A percentile compares a stretch with the other conserved stretches of the same genome.
Evolutionary conservation across 2,888 invertebrate species (phyloP).

Genomic region (Pandemis heparana): DNA sequence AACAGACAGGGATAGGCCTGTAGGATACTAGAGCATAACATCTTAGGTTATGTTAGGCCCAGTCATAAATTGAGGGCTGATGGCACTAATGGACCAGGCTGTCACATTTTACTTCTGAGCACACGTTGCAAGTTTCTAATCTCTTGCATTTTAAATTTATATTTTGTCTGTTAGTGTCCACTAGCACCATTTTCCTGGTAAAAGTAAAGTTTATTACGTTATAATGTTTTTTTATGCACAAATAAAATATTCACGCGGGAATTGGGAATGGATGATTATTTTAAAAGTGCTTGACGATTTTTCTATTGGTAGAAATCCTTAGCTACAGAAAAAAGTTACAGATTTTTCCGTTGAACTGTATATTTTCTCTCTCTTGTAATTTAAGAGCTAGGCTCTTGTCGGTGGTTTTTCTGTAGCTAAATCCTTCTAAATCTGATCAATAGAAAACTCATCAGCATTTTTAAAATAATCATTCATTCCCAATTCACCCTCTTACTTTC

Average conservation of each 20-base stretch:
- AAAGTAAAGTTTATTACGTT: neutral
- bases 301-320: too few species aligned
- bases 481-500: neutral
- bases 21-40: neutral
- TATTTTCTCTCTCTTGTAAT: too few species aligned
- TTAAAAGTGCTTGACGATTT: too few species aligned
- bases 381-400: too few species aligned
- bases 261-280: too few species aligned
- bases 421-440: too few species aligned
- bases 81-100: neutral
- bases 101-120: neutral
- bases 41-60: neutral
- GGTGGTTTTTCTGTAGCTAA: too few species aligned
- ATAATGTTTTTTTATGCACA: neutral
- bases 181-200: neutral
- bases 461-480: too few species aligned
- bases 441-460: too few species aligned
- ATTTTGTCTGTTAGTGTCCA: neutral
- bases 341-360: too few species aligned
- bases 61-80: neutral
- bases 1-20: slow-evolving; percentile 10
- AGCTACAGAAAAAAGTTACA: too few species aligned
- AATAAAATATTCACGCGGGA: neutral
- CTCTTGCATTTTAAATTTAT: neutral
- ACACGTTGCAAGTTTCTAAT: neutral